Evolutionary conservation across 2,797 vertebrate species (phyloP), one percentile per base, ranked within the genome.

Genomic region (Melanogrammus aeglefinus): DNA sequence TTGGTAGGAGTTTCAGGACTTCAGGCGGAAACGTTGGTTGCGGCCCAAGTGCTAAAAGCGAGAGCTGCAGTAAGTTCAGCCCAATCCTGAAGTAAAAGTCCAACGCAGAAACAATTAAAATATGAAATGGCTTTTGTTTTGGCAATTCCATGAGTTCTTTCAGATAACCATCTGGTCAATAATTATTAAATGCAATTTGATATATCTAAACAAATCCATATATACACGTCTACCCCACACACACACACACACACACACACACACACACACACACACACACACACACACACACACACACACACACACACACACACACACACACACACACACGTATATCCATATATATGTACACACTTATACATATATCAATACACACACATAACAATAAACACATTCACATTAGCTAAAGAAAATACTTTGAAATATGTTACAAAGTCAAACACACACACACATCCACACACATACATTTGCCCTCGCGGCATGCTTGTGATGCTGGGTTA

Each of bases 1-100:
- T 1, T 66, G 57, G 57, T 8, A 12, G 57, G n/a, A 66, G 27
- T 66, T 66, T 66, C 7, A 27, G 57, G 57, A 66, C 51, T 57
- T 57, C n/a, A 66, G 57, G 57, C 57, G 8, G n/a, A 66, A 66
- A 66, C n/a, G 57, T 57, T 57, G 51, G 51, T n/a, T 57, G 51
- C n/a, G 51, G 3, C 16, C 4, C 21, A 16, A n/a, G 21, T 7
- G 51, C 18, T 14, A 16, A 16, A 51, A 57, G 16, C 51, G 3
- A 57, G 51, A n/a, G 51, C 57, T 66, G 57, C n/a, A 66, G 24
- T 66, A 9, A 24, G 57, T 66, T 66, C 57, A 66, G 57, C 57
- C n/a, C n/a, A 66, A 66, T 24, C 2, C 7, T 2, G 27, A 66
- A 66, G 27, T 24, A 66, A 27, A 24, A 24, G 57, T 27, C 6